These are phyloP conservation scores for Acinonyx jubatus DNA, from an alignment of 2,113 vertebrate genomes.

Conservation along the genomic window DNA sequence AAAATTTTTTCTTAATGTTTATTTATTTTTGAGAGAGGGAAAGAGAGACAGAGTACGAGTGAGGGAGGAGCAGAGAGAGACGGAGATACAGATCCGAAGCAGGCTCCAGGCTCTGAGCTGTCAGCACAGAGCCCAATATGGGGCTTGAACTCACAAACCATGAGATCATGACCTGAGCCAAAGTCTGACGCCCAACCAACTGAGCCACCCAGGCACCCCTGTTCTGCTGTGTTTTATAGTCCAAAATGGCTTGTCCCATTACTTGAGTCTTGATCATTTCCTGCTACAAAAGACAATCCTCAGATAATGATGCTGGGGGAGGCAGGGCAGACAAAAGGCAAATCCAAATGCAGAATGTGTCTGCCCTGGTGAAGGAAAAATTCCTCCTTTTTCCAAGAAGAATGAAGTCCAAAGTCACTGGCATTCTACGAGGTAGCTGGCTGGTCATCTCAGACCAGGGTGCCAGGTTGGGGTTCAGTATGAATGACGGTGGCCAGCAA, in stretches of 20 bases:
- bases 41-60: too few relatives aligned
- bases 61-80: too few relatives aligned
- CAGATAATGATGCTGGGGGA: background rate
- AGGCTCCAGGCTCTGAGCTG: too few relatives aligned
- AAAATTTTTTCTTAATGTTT: too few relatives aligned
- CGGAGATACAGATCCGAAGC: too few relatives aligned
- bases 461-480: background rate
- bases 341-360: background rate
- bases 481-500: background rate
- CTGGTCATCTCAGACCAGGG: background rate
- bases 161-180: too few relatives aligned
- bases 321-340: background rate
- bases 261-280: background rate
- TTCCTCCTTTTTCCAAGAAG: background rate
- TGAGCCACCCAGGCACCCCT: too few relatives aligned
- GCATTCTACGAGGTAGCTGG: background rate
- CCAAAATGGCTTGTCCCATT: background rate
- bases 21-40: too few relatives aligned
- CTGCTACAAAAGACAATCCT: background rate
- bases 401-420: background rate
- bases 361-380: background rate
- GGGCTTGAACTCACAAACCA: too few relatives aligned
- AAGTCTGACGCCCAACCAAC: too few relatives aligned
- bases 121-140: too few relatives aligned
- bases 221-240: background rate